Percentiles rank a stretch among this genome's conserved stretches.
Conservation (phyloP, 2,113 vertebrate genomes). For the Corydoras sp. region DNA sequence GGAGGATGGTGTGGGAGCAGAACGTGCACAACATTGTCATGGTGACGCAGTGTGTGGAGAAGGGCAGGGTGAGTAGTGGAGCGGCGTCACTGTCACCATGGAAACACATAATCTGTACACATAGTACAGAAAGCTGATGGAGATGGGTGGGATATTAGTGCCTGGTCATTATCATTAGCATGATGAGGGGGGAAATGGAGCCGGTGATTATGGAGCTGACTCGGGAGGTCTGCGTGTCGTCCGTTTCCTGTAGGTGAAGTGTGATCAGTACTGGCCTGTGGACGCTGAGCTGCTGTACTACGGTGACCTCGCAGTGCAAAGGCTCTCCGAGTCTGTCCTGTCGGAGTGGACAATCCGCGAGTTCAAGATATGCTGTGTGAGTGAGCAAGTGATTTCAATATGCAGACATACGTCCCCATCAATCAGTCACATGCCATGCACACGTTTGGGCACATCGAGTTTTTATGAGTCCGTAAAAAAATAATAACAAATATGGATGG, state of each 20-base stretch:
- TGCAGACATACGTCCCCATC: no score
- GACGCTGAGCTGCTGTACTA: constrained; percentile 90
- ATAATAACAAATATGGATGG: no score
- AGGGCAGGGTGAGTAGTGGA: constrained; percentile 79
- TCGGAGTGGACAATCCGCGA: constrained; percentile 96
- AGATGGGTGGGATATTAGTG: not conserved
- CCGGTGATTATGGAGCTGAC: not conserved
- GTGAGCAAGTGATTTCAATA: constrained; percentile 22
- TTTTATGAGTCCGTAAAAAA: no score
- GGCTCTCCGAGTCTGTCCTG: constrained; percentile 88
- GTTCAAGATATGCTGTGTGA: constrained; percentile 87
- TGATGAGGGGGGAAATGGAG: not conserved
- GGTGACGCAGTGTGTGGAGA: constrained; percentile 96
- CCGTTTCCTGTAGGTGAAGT: constrained; percentile 77
- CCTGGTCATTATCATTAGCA: constrained; percentile 18
- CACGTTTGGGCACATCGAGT: no score
- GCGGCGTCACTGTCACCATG: constrained; percentile 13
- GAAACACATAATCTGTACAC: constrained; percentile 5
- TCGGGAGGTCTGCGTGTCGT: constrained; percentile 1
- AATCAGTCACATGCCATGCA: no score
- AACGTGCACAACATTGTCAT: constrained; percentile 90
- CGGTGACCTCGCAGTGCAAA: constrained; percentile 88
- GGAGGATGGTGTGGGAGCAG: constrained; percentile 97
- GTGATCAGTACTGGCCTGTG: constrained; percentile 93
- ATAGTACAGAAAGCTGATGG: not conserved